Percentiles rank a stretch among this genome's conserved stretches.
These are phyloP conservation scores for Amiota minor DNA, from an alignment of 2,888 invertebrate species.

Conservation along the genomic window DNA sequence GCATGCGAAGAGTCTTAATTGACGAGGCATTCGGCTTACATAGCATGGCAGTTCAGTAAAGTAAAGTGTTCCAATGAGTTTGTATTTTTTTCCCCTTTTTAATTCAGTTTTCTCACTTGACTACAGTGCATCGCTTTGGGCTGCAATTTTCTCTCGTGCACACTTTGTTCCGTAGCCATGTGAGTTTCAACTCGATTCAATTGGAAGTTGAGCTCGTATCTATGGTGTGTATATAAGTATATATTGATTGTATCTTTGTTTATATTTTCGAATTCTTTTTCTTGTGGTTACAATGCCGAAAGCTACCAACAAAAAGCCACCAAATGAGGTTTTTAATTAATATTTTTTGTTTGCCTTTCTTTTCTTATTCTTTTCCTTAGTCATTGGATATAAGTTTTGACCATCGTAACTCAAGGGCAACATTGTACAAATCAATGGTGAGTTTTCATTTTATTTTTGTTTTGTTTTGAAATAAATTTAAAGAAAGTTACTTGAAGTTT, in stretches of 20 bases:
- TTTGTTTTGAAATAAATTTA: neutral
- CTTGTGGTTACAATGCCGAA: constrained; percentile 23
- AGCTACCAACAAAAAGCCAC: constrained; percentile 39
- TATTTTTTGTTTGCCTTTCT: constrained; percentile 13
- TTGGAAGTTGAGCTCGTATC: too few species aligned
- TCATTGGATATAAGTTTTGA: too few species aligned
- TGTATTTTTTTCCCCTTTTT: constrained; percentile 16
- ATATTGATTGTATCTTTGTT: constrained; percentile 31
- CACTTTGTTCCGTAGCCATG: too few species aligned
- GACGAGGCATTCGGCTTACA: neutral
- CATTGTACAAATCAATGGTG: neutral
- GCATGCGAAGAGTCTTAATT: neutral
- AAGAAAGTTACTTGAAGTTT: neutral
- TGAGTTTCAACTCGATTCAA: too few species aligned
- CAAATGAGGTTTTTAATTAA: constrained; percentile 51
- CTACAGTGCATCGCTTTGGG: constrained; percentile 10
- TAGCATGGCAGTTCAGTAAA: neutral
- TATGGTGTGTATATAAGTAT: neutral
- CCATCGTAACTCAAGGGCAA: too few species aligned
- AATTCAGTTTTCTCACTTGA: constrained; percentile 13
- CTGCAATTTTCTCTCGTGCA: neutral
- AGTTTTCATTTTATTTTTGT: neutral
- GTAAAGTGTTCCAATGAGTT: constrained; percentile 3
- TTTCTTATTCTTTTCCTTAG: constrained; percentile 6
- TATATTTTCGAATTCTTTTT: constrained; percentile 20